Conservation (phyloP, 2,888 invertebrate genomes). For the Alviniconcha strummeri region DNA sequence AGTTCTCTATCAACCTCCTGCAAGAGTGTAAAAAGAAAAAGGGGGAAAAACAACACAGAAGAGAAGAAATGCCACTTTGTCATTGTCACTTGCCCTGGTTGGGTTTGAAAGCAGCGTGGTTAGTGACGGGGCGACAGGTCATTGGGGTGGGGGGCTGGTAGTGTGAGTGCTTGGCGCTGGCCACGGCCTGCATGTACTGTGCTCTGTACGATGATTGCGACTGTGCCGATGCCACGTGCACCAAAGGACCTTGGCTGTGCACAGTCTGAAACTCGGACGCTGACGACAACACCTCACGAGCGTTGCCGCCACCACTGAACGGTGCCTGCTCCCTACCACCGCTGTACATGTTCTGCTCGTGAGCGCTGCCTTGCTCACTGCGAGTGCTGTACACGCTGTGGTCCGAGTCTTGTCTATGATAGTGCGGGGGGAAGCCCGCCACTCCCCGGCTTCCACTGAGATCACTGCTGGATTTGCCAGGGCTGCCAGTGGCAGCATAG, state of each 20-base stretch:
- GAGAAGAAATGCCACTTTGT: background rate
- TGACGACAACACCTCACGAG: constrained; percentile 32
- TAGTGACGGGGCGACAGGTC: constrained; percentile 74
- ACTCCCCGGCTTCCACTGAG: background rate
- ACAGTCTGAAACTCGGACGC: constrained; percentile 49
- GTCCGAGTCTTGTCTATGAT: constrained; percentile 34
- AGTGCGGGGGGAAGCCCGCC: constrained; percentile 20
- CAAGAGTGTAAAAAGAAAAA: no score
- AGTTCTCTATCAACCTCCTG: no score
- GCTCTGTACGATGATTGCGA: constrained; percentile 50
- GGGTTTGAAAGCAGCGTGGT: constrained; percentile 41
- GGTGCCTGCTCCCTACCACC: constrained; percentile 17
- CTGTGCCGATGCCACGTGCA: constrained; percentile 57
- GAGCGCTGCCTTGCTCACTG: constrained; percentile 23
- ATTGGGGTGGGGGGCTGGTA: constrained; percentile 76
- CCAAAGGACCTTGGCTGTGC: constrained; percentile 49
- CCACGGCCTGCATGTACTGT: constrained; percentile 51
- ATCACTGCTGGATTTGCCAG: constrained; percentile 27
- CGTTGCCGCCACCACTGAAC: background rate
- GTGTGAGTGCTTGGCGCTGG: constrained; percentile 61
- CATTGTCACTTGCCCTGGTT: background rate
- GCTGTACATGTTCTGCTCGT: constrained; percentile 6
- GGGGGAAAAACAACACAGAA: background rate
- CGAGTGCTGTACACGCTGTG: constrained; percentile 28
- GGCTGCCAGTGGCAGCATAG: constrained; percentile 29